These are phyloP conservation scores for Frankliniella fusca DNA, from an alignment of 2,888 invertebrate genomes.

Conservation along the genomic window DNA sequence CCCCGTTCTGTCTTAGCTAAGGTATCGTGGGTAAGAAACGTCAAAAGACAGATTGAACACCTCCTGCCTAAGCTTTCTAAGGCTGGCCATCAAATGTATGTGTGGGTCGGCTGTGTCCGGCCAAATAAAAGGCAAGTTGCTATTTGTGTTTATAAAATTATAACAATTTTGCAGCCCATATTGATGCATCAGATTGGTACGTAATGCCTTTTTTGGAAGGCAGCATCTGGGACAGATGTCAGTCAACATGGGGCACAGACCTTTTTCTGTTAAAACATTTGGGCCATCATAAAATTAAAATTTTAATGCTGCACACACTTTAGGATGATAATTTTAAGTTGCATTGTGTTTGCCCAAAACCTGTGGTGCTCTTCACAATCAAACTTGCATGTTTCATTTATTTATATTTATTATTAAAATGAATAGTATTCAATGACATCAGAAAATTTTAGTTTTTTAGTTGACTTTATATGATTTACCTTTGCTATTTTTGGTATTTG, in stretches of 20 bases:
- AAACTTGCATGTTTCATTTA: not conserved
- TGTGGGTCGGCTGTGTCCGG: slow-evolving; percentile 25
- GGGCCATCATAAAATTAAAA: too few relatives aligned
- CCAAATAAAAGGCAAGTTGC: slow-evolving; percentile 22
- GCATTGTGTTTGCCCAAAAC: too few relatives aligned
- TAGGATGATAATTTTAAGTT: too few relatives aligned
- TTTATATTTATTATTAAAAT: not conserved
- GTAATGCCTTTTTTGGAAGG: not conserved
- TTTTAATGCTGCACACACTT: too few relatives aligned
- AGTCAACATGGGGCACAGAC: too few relatives aligned
- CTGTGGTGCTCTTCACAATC: too few relatives aligned
- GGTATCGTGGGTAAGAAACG: slow-evolving; percentile 39
- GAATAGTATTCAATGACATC: not conserved
- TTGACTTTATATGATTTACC: too few relatives aligned
- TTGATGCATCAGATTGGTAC: slow-evolving; percentile 16
- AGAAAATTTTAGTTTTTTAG: not conserved
- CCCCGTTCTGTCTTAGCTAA: slow-evolving; percentile 42
- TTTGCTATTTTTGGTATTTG: too few relatives aligned
- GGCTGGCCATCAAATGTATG: slow-evolving; percentile 19
- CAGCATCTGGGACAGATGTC: too few relatives aligned
- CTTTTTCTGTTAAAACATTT: too few relatives aligned
- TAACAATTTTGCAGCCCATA: slow-evolving; percentile 23
- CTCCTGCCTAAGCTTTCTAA: slow-evolving; percentile 22
- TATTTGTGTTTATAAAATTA: slow-evolving; percentile 18
- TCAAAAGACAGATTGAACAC: slow-evolving; percentile 22